Evolutionary conservation across 2,113 vertebrate genomes (phyloP).

Genomic region (Vulpes vulpes): DNA sequence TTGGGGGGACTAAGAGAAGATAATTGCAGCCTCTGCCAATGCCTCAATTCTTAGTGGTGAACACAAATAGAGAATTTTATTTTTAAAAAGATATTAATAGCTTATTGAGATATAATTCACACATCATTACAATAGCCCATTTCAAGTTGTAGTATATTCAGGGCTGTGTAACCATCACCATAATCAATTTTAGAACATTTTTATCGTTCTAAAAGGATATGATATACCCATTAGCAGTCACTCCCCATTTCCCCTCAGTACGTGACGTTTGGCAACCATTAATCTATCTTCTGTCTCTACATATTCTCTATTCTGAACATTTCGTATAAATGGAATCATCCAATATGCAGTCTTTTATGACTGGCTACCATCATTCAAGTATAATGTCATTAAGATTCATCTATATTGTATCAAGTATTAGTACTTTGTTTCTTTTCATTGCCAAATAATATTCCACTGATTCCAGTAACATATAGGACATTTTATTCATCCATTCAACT

Average conservation of each 20-base stretch:
- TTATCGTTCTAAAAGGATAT: slow-evolving; percentile 56
- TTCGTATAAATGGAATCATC: slow-evolving; percentile 18
- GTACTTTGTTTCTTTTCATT: neutral
- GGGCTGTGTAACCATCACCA: neutral
- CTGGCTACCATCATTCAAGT: neutral
- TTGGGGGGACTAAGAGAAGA: neutral
- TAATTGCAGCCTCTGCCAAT: neutral
- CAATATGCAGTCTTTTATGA: neutral
- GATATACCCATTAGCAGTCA: neutral
- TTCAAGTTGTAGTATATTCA: slow-evolving; percentile 1
- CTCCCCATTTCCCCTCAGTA: neutral
- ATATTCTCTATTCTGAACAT: slow-evolving; percentile 11
- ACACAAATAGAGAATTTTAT: slow-evolving; percentile 9
- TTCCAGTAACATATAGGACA: neutral
- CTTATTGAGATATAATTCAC: neutral
- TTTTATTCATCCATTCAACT: slow-evolving; percentile 11
- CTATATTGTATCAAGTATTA: neutral
- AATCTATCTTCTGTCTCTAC: neutral
- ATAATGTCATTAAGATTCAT: slow-evolving; percentile 17
- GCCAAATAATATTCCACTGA: neutral
- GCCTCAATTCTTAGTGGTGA: neutral
- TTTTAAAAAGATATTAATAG: neutral
- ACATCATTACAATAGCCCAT: neutral
- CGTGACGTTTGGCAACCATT: neutral
- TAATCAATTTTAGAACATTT: slow-evolving; percentile 39